phyloP scores from a whole-genome alignment of 2,113 vertebrate genomes.

The Malaclemys terrapin region DNA sequence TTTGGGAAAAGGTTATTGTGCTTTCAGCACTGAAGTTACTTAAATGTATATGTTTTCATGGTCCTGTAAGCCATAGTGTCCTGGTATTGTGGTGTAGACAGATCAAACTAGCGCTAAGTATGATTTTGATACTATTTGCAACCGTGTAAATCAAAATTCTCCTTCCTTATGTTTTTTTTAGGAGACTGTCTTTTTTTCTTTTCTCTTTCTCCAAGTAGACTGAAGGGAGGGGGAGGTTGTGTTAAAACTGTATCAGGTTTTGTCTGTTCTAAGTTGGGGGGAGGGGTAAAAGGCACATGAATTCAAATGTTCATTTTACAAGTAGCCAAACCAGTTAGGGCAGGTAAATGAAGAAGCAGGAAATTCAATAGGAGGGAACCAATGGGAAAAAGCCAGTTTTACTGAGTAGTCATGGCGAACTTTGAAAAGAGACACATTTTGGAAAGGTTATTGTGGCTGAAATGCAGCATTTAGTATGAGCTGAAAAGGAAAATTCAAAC shows the following conservation, averaged over 20 bases:
- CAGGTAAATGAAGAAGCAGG: slow-evolving; percentile 85
- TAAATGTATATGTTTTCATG: slow-evolving; percentile 25
- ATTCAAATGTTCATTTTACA: slow-evolving; percentile 92
- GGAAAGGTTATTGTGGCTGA: background rate
- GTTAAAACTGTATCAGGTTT: slow-evolving; percentile 85
- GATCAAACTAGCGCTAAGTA: background rate
- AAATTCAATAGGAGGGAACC: slow-evolving; percentile 46
- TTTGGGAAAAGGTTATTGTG: slow-evolving; percentile 75
- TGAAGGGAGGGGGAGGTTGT: slow-evolving; percentile 46
- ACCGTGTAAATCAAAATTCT: background rate
- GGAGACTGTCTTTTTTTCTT: slow-evolving; percentile 26
- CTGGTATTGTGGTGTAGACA: background rate
- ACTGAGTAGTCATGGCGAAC: background rate
- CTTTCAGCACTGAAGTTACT: slow-evolving; percentile 47
- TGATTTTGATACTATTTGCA: background rate
- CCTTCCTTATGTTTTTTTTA: background rate
- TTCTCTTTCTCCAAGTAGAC: slow-evolving; percentile 42
- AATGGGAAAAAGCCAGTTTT: background rate
- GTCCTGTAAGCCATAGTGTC: slow-evolving; percentile 31
- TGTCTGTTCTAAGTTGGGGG: slow-evolving; percentile 79
- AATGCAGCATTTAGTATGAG: rapidly evolving
- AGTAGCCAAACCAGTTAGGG: slow-evolving; percentile 95
- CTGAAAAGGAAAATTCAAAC: background rate
- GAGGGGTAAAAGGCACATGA: slow-evolving; percentile 78
- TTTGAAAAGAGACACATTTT: background rate